Evolutionary conservation across 2,888 invertebrate genomes (phyloP).

Genomic region (Hemicrepidius hirtus): DNA sequence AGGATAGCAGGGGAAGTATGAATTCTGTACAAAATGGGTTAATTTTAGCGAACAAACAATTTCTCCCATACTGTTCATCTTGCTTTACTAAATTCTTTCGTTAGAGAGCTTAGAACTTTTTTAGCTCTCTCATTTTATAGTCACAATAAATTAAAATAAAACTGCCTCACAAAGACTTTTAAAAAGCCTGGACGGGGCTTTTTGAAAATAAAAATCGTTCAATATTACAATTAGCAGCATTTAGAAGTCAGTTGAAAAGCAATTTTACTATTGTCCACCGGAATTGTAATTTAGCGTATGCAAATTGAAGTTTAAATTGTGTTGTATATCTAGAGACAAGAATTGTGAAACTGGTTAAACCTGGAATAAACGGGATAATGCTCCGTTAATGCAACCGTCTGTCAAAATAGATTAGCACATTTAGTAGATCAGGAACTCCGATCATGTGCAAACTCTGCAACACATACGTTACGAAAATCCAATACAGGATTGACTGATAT

Average conservation of each 20-base stretch:
- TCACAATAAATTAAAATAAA: too few relatives aligned
- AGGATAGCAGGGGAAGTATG: too few relatives aligned
- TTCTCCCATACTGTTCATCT: too few relatives aligned
- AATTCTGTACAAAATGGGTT: too few relatives aligned
- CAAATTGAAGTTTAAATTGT: slow-evolving; percentile 49
- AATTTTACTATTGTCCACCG: neutral
- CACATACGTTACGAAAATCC: slow-evolving; percentile 47
- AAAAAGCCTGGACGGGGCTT: too few relatives aligned
- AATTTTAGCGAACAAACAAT: too few relatives aligned
- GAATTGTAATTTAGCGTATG: slow-evolving; percentile 4
- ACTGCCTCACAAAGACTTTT: too few relatives aligned
- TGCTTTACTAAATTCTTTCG: too few relatives aligned
- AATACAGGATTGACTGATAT: slow-evolving; percentile 37
- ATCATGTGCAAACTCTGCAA: slow-evolving; percentile 53
- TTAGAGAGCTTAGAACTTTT: too few relatives aligned
- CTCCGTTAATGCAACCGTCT: slow-evolving; percentile 57
- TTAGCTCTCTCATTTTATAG: too few relatives aligned
- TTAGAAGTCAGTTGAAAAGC: neutral
- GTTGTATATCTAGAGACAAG: slow-evolving; percentile 38
- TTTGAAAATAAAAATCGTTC: too few relatives aligned
- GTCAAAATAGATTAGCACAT: slow-evolving; percentile 59
- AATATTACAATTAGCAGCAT: too few relatives aligned
- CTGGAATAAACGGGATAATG: slow-evolving; percentile 51
- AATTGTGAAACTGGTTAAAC: slow-evolving; percentile 39
- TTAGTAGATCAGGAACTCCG: slow-evolving; percentile 57